These are phyloP conservation scores for Adelphocoris suturalis DNA, from an alignment of 2,888 invertebrate species.

Conservation along the genomic window DNA sequence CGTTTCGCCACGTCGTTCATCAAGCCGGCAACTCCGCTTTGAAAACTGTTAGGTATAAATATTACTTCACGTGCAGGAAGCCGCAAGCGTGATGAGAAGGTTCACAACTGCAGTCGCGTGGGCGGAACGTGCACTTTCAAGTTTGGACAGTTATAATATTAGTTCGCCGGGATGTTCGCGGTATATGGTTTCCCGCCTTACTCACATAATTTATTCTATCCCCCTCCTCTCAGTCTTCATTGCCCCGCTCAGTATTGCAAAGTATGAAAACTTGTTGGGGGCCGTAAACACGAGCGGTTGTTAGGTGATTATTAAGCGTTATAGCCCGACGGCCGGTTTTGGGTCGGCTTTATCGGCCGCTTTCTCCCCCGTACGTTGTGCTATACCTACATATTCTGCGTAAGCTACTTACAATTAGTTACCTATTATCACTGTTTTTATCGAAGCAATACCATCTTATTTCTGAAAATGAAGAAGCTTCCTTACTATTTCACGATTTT, in stretches of 20 bases:
- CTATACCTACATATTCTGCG: too few relatives aligned
- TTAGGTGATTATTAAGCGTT: slow-evolving; percentile 29
- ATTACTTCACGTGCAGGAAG: background rate
- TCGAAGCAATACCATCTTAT: too few relatives aligned
- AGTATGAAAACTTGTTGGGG: slow-evolving; percentile 27
- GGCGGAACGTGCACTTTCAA: background rate
- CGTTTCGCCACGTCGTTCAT: background rate
- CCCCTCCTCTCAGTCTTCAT: background rate
- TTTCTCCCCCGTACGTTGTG: too few relatives aligned
- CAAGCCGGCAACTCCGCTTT: background rate
- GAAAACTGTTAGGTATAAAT: background rate
- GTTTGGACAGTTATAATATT: slow-evolving; percentile 7
- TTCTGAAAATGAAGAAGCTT: too few relatives aligned
- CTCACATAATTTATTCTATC: background rate
- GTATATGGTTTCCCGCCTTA: background rate
- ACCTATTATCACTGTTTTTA: too few relatives aligned
- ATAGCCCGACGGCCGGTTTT: background rate
- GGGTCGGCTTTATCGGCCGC: slow-evolving; percentile 16
- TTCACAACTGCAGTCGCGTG: slow-evolving; percentile 27
- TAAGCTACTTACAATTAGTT: too few relatives aligned
- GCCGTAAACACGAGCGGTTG: slow-evolving; percentile 1
- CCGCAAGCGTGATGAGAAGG: background rate
- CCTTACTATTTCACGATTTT: too few relatives aligned
- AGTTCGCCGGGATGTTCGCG: background rate
- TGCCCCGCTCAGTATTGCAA: background rate